Percentiles rank a stretch among this genome's conserved stretches.
Conservation (phyloP, 2,113 vertebrate species). For the Xiphophorus couchianus region DNA sequence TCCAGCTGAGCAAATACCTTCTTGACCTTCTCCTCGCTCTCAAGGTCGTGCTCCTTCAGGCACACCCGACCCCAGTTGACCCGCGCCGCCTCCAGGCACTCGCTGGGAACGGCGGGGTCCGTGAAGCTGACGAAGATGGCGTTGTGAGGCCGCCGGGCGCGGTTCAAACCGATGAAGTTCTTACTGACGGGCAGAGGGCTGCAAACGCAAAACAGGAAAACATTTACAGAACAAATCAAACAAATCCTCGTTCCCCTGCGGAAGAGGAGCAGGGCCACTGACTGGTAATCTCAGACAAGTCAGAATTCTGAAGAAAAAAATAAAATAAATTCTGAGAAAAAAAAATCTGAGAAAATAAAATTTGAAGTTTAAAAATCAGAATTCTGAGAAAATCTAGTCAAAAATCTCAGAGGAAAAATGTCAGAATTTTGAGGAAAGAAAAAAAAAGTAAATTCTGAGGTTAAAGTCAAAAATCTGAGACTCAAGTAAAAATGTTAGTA, state of each 20-base stretch:
- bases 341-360: too few relatives aligned
- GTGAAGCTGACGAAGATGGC: slow-evolving; percentile 92
- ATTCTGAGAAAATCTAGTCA: too few relatives aligned
- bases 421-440: too few relatives aligned
- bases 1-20: slow-evolving; percentile 68
- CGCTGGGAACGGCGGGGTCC: slow-evolving; percentile 80
- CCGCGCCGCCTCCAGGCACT: slow-evolving; percentile 86
- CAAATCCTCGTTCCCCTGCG: too few relatives aligned
- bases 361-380: background rate
- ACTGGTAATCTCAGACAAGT: too few relatives aligned
- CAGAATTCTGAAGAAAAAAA: too few relatives aligned
- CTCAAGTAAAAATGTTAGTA: too few relatives aligned
- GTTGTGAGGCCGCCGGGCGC: slow-evolving; percentile 91
- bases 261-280: too few relatives aligned
- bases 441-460: too few relatives aligned
- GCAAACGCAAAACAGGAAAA: slow-evolving; percentile 63
- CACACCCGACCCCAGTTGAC: slow-evolving; percentile 85
- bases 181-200: slow-evolving; percentile 81
- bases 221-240: background rate
- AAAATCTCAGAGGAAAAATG: too few relatives aligned
- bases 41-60: slow-evolving; percentile 80
- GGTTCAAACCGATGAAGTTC: slow-evolving; percentile 89
- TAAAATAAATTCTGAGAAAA: too few relatives aligned
- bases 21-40: slow-evolving; percentile 83
- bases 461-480: too few relatives aligned